Percentiles rank a stretch among this genome's conserved stretches.
These are phyloP conservation scores for Drosophila watanabei DNA, from an alignment of 1,140 invertebrate species.

Conservation along the genomic window DNA sequence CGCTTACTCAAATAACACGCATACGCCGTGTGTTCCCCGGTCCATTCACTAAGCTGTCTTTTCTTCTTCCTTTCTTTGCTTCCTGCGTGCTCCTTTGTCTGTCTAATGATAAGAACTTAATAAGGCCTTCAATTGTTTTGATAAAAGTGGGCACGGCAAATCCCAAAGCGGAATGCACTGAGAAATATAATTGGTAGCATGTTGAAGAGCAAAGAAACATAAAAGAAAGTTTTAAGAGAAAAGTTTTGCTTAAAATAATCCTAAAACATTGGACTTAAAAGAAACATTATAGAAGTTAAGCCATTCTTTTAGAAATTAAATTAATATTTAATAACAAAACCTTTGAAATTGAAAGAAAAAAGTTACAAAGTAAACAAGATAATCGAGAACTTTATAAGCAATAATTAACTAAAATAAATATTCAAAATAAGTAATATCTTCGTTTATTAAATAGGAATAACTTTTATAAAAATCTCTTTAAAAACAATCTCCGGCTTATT, in stretches of 20 bases:
- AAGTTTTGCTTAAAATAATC: neutral
- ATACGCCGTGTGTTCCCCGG: slow-evolving; percentile 46
- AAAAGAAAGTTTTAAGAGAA: neutral
- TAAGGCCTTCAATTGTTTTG: slow-evolving; percentile 66
- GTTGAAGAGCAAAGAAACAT: neutral
- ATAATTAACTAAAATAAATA: neutral
- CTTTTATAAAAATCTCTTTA: too few species aligned
- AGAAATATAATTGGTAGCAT: neutral
- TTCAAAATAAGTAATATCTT: neutral
- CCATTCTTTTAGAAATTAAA: neutral
- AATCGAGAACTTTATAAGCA: neutral
- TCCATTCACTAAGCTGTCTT: slow-evolving; percentile 40
- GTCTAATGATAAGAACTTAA: slow-evolving; percentile 69
- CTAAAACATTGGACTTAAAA: too few species aligned
- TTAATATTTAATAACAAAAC: neutral
- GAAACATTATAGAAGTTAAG: too few species aligned
- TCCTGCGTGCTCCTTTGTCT: slow-evolving; percentile 29
- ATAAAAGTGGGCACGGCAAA: slow-evolving; percentile 23
- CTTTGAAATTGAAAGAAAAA: too few species aligned
- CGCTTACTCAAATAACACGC: slow-evolving; percentile 63
- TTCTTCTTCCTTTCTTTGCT: slow-evolving; percentile 15
- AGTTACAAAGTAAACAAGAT: neutral
- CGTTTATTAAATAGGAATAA: neutral
- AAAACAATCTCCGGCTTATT: neutral
- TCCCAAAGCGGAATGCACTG: neutral